phyloP scores from a whole-genome alignment of 2,113 vertebrate species.

The Elaphurus davidianus region DNA sequence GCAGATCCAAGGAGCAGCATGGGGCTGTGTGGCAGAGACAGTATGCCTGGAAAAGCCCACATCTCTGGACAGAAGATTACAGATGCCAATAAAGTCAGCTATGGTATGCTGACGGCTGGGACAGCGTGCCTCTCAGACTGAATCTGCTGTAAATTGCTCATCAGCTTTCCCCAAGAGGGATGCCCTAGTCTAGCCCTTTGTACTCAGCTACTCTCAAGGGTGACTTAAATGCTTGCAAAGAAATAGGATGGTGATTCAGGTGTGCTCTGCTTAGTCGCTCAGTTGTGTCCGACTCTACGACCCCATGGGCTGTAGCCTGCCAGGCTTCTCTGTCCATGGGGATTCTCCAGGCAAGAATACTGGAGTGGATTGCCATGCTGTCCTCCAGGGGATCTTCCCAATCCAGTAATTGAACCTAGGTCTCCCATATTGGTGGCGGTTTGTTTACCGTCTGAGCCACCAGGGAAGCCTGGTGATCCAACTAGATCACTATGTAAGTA shows the following conservation, averaged over 20 bases:
- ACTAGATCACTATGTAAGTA: background rate
- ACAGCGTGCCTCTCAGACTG: slow-evolving; percentile 62
- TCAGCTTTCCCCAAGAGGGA: slow-evolving; percentile 48
- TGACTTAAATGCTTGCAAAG: slow-evolving; percentile 6
- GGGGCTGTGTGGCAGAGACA: background rate
- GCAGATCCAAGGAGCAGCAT: background rate
- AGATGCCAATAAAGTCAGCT: slow-evolving; percentile 21
- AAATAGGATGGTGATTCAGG: background rate
- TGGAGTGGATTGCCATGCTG: background rate
- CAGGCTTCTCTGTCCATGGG: background rate
- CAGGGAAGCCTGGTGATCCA: background rate
- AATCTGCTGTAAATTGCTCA: slow-evolving; percentile 52
- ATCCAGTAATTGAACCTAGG: background rate
- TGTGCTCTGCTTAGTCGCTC: background rate
- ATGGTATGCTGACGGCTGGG: slow-evolving; percentile 44
- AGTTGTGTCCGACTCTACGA: accelerated
- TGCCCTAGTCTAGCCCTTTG: slow-evolving; percentile 10
- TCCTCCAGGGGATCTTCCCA: background rate
- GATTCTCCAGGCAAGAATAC: background rate
- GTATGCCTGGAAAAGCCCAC: background rate
- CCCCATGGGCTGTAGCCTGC: background rate
- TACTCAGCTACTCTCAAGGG: slow-evolving; percentile 20
- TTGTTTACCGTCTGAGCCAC: background rate
- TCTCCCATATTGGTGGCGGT: accelerated
- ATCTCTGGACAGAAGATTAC: background rate